Base-by-base conservation (phyloP, 92 coral and sea anemone species). In the Phenganax stokvisi region DNA sequence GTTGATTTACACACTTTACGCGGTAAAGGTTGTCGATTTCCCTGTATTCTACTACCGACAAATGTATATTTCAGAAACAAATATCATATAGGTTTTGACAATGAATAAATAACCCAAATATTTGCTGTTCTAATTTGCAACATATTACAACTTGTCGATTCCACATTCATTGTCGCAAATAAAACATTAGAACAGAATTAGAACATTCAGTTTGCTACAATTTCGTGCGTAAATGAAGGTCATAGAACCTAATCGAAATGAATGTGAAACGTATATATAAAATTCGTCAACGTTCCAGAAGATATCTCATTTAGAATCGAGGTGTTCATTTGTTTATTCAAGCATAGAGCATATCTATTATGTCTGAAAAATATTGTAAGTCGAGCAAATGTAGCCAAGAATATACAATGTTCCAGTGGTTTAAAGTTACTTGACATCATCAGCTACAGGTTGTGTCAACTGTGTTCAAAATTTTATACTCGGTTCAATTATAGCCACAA, bases 401-500 rank as follows among this genome's bases (percentile, higher is more conserved):
- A 6, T n/a, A 1, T 20, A 30, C 17, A 30, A 30, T 30, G 9
- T 17, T 37, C 37, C 10, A 37, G 47, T 29, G 11, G 7, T 30
- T 7, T 68, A 10, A 10, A 30, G 73, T 68, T 30, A 68, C 16
- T 68, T 37, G 73, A 30, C 54, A 68, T 53, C 54, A n/a, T 53
- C 54, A n/a, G 54, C 11, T 30, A 44, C 28, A 75, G 53, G 56
- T 27, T 75, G 57, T 28, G 56, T 20, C 37, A 1, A 3, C 20
- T 55, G 37, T 75, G 80, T 75, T 75, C 57, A 75, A 57, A 54
- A 55, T 57, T 1, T 30, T 3, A 10, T 59, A 12, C 70, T 51
- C 70, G 71, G 60, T 76, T 76, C 60, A 76, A 57, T 76, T 76
- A 59, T 57, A 76, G 67, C 81, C 69, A 44, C 56, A 29, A 58